These are phyloP conservation scores for Teleiodes luculella DNA, from an alignment of 2,888 invertebrate genomes.

Conservation along the genomic window DNA sequence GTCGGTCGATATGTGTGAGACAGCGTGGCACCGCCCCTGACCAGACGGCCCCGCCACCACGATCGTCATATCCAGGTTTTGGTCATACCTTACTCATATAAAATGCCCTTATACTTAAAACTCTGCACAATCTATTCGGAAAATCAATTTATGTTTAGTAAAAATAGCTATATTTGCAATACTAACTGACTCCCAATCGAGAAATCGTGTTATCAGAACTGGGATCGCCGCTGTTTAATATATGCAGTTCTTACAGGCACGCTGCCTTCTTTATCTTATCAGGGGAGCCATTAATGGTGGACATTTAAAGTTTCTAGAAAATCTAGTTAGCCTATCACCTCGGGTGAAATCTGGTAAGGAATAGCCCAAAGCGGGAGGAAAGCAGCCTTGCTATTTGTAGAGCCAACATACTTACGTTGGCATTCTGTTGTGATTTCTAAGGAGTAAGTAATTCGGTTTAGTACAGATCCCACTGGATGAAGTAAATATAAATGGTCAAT, in stretches of 20 bases:
- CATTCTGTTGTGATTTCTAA: slow-evolving; percentile 65
- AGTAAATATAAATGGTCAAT: no score
- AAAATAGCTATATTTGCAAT: background rate
- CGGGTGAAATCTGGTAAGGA: slow-evolving; percentile 22
- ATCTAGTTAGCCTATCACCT: slow-evolving; percentile 10
- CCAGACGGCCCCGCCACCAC: slow-evolving; percentile 60
- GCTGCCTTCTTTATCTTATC: slow-evolving; percentile 13
- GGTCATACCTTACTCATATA: slow-evolving; percentile 42
- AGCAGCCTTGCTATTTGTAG: slow-evolving; percentile 70
- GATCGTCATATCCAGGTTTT: slow-evolving; percentile 65
- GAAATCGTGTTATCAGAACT: background rate
- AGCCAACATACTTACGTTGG: slow-evolving; percentile 63
- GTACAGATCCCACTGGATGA: no score
- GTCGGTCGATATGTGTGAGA: slow-evolving; percentile 69
- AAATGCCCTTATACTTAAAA: slow-evolving; percentile 29
- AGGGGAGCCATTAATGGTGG: slow-evolving; percentile 7
- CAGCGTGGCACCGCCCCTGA: slow-evolving; percentile 74
- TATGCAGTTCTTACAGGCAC: slow-evolving; percentile 6
- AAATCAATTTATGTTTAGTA: slow-evolving; percentile 22
- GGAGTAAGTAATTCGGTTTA: slow-evolving; percentile 19
- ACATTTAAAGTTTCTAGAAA: slow-evolving; percentile 23
- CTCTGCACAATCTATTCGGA: slow-evolving; percentile 29
- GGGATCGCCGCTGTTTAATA: background rate
- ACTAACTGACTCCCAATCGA: background rate
- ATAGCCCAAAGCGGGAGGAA: slow-evolving; percentile 64